phyloP scores from a whole-genome alignment of 2,113 vertebrate genomes.

The Callopanchax toddi region DNA sequence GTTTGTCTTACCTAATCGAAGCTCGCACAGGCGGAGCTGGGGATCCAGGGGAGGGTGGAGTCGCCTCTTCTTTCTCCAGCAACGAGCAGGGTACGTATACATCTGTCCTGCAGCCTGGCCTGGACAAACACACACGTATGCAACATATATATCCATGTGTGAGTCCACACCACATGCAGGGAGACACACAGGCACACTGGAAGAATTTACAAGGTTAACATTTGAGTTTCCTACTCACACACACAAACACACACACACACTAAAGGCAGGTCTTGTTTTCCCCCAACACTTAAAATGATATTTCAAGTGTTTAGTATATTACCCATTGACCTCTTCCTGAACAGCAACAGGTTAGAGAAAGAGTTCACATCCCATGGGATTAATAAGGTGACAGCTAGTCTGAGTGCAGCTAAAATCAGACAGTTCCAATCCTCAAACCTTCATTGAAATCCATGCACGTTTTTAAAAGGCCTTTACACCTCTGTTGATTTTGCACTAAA shows the following conservation, averaged over 20 bases:
- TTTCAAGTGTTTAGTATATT: constrained; percentile 12
- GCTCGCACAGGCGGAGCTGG: constrained; percentile 91
- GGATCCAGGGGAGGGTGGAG: constrained; percentile 95
- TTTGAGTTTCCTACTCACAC: constrained; percentile 24
- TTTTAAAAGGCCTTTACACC: no score
- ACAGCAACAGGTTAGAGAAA: no score
- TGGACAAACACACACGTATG: constrained; percentile 67
- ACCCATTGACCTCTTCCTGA: no score
- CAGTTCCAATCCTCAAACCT: no score
- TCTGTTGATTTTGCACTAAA: no score
- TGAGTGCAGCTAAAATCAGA: no score
- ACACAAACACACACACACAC: constrained; percentile 13
- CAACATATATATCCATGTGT: constrained; percentile 22
- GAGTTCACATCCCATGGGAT: no score
- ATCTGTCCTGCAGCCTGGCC: constrained; percentile 95
- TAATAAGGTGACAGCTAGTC: no score
- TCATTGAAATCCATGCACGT: no score
- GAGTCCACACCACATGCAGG: constrained; percentile 10
- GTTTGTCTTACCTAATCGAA: constrained; percentile 75
- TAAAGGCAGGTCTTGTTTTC: constrained; percentile 16
- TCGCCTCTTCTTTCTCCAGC: constrained; percentile 97
- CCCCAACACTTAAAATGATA: constrained; percentile 36
- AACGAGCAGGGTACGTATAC: constrained; percentile 96
- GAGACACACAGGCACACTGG: constrained; percentile 33
- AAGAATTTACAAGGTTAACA: constrained; percentile 51